Evolutionary conservation across 2,888 invertebrate genomes (phyloP), one percentile per base, ranked within the genome.

Genomic region (Drosophila anomalata): DNA sequence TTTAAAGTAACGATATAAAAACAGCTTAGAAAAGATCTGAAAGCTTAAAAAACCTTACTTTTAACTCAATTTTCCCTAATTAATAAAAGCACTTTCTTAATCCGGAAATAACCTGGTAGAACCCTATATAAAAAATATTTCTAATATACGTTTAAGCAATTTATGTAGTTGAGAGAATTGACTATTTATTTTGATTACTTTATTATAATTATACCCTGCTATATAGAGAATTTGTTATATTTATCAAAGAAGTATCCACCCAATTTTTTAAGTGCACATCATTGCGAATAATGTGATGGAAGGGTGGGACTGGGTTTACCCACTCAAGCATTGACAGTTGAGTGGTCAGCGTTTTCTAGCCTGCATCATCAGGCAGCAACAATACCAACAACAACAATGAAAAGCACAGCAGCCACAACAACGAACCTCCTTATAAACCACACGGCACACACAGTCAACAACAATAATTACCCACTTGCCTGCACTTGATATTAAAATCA

Each of bases 301-400:
- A 57, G 73, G 76, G 73, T 66, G 75, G 79, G 74, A 42, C 53
- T 36, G 63, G 54, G 63, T 42, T 56, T 58, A 58, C 53, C 73
- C 85, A 87, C 87, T 84, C 88, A 88, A 71, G 66, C 87, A 88
- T 88, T 84, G 88, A 88, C 88, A 84, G 88, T 76, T 87, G 82
- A 84, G 84, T 84, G 88, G 84, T 87, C 84, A 84, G 87, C 85
- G 73, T 84, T 87, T 81, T 88, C 73, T 63, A 53, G 54, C 65
- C 73, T 70, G 77, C 41, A 42, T 82, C 86, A 77, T 74, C 70
- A 77, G 50, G 75, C 80, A 70, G 66, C 67, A 67, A 53, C 55
- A 56, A 48, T 41, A 44, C 11, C 50, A 17, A 39, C 41, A 47
- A 46, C 70, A 58, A 33, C 68, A 62, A 22, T 67, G 26, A 56